A percentile compares a stretch with the other conserved stretches of the same genome.
These are phyloP conservation scores for Dryas iulia DNA, from an alignment of 1,140 invertebrate species.

Conservation along the genomic window DNA sequence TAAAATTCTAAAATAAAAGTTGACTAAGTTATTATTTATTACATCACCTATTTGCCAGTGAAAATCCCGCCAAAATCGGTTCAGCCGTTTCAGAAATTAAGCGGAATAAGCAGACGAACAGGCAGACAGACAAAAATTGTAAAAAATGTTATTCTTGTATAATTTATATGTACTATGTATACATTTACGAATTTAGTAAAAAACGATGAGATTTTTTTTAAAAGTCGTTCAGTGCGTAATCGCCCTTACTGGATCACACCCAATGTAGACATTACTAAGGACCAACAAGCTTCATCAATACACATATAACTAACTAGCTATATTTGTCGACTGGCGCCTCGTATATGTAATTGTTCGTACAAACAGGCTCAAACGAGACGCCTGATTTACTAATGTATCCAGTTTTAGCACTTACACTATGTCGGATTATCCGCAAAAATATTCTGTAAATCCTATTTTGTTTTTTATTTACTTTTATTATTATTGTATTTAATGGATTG, in stretches of 20 bases:
- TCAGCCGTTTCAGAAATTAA: too few relatives aligned
- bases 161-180: too few relatives aligned
- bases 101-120: too few relatives aligned
- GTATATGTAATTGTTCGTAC: slow-evolving; percentile 69
- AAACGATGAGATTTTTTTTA: too few relatives aligned
- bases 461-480: slow-evolving; percentile 9
- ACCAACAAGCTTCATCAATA: slow-evolving; percentile 41
- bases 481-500: background rate
- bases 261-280: slow-evolving; percentile 28
- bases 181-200: too few relatives aligned
- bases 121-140: too few relatives aligned
- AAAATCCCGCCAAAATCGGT: too few relatives aligned
- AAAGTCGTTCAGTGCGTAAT: background rate
- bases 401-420: slow-evolving; percentile 70
- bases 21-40: too few relatives aligned
- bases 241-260: slow-evolving; percentile 10
- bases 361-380: slow-evolving; percentile 59
- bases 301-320: slow-evolving; percentile 47
- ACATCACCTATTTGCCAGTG: too few relatives aligned
- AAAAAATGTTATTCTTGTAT: too few relatives aligned
- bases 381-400: slow-evolving; percentile 74
- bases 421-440: slow-evolving; percentile 44
- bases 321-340: slow-evolving; percentile 75
- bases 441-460: slow-evolving; percentile 21
- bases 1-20: too few relatives aligned